These are phyloP conservation scores for Plagiodera versicolora DNA, from an alignment of 2,888 invertebrate genomes.

Conservation along the genomic window DNA sequence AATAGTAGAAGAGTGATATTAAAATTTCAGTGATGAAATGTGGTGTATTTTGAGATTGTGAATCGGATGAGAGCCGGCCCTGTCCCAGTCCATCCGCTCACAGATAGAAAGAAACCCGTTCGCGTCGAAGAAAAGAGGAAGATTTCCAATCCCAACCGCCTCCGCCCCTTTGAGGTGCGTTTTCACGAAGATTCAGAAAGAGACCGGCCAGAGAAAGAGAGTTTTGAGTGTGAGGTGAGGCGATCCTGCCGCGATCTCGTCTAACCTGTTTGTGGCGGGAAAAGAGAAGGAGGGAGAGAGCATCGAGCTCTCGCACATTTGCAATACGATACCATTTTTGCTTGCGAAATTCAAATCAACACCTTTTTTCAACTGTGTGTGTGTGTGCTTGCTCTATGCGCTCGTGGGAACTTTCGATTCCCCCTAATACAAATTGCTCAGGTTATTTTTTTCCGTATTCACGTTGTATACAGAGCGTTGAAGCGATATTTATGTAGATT, in stretches of 20 bases:
- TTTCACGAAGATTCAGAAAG: constrained; percentile 42
- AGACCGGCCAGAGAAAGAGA: too few relatives aligned
- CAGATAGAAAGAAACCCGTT: constrained; percentile 40
- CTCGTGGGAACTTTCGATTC: constrained; percentile 31
- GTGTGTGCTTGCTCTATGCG: constrained; percentile 26
- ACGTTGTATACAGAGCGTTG: too few relatives aligned
- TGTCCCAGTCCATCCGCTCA: not conserved
- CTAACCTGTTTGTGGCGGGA: constrained; percentile 46
- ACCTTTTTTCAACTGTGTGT: constrained; percentile 36
- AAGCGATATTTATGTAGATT: too few relatives aligned
- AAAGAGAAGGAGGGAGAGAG: constrained; percentile 17
- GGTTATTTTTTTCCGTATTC: too few relatives aligned
- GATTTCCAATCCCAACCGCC: constrained; percentile 54
- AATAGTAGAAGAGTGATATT: too few relatives aligned
- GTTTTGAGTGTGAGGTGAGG: too few relatives aligned
- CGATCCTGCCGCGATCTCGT: constrained; percentile 51
- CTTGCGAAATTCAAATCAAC: constrained; percentile 46
- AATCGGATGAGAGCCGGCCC: not conserved
- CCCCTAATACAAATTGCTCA: too few relatives aligned
- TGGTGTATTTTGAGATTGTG: too few relatives aligned
- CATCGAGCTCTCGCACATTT: constrained; percentile 34
- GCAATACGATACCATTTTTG: constrained; percentile 43
- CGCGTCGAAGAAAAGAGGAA: constrained; percentile 28
- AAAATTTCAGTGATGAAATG: too few relatives aligned
- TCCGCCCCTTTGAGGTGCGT: constrained; percentile 52